Evolutionary conservation across 2,797 vertebrate genomes (phyloP), one percentile per base, ranked within the genome.

Genomic region (Sebastes iracundus): DNA sequence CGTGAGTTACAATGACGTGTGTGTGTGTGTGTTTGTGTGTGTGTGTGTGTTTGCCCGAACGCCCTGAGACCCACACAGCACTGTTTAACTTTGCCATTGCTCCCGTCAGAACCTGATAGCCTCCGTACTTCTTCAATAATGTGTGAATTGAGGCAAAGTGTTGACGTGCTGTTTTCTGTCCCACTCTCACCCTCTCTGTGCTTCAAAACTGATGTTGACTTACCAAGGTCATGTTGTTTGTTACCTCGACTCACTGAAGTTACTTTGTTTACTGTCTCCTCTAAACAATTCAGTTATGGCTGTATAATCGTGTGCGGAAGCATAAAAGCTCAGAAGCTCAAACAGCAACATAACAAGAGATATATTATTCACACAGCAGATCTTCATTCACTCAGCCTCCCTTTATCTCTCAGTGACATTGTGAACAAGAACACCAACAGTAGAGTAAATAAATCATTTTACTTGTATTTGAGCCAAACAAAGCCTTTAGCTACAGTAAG

Each of bases 31-130:
- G 9, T 64, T 38, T 55, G 27, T 75, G 30, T 38, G 70, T 59
- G 16, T 42, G 55, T 55, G 64, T 59, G 76, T 27, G 20, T 62
- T 71, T 75, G 25, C 20, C 75, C 2, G 6, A 62, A 65, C 6
- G 7, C 61, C 42, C 82, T 84, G 77, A 82, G 63, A 53, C 80
- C 61, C 58, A 67, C 80, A 70, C 55, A 72, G n/a, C 61, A 53
- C 74, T 59, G 60, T 64, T 80, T 82, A 61, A 86, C 78, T 88
- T 89, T 81, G 74, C 82, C 63, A 71, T 77, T 83, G 72, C 72
- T 60, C 68, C 75, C 73, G 83, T 89, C 90, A 87, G 63, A 88
- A 79, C 68, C 42, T 78, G 78, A 92, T 78, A 82, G 69, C 60
- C 62, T 75, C 80, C 81, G 80, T 81, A 79, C 32, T 30, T 88